Percentiles rank a stretch among this genome's conserved stretches.
Conservation (phyloP, 2,888 invertebrate genomes). For the Leucophenga montana region DNA sequence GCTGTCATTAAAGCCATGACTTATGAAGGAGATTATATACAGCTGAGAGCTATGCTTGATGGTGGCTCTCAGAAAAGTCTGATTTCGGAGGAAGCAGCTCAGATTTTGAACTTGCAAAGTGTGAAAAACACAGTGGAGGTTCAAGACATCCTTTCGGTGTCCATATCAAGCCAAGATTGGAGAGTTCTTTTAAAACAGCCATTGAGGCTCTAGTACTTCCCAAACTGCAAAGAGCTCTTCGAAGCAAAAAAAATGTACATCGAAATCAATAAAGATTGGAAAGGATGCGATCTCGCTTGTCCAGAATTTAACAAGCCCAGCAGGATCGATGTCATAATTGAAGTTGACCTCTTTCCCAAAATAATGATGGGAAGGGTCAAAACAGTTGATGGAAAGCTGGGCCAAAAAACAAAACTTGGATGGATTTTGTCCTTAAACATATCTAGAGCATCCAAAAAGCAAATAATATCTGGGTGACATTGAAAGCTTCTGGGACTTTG, state of each 20-base stretch:
- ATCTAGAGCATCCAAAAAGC: not conserved
- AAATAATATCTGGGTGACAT: not conserved
- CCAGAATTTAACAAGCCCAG: too few species aligned
- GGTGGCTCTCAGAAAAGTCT: constrained; percentile 10
- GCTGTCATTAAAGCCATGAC: too few species aligned
- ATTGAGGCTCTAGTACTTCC: too few species aligned
- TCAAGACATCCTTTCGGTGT: not conserved
- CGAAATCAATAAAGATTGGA: not conserved
- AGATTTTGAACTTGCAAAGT: too few species aligned
- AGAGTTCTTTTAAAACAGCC: too few species aligned
- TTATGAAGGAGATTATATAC: constrained; percentile 2
- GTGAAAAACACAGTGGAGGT: too few species aligned
- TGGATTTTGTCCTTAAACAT: not conserved
- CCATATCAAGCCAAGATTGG: too few species aligned
- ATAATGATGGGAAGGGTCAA: too few species aligned
- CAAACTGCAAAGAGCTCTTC: too few species aligned
- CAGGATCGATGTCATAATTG: too few species aligned
- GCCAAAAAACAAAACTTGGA: not conserved
- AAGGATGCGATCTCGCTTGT: not conserved
- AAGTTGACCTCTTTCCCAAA: too few species aligned
- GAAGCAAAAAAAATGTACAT: too few species aligned
- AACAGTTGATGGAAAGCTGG: not conserved
- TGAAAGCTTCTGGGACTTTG: not conserved
- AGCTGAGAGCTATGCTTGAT: constrained; percentile 14
- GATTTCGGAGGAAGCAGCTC: constrained; percentile 23